Conservation (phyloP, 2,797 vertebrate species). For the Clarias laeviceps region DNA sequence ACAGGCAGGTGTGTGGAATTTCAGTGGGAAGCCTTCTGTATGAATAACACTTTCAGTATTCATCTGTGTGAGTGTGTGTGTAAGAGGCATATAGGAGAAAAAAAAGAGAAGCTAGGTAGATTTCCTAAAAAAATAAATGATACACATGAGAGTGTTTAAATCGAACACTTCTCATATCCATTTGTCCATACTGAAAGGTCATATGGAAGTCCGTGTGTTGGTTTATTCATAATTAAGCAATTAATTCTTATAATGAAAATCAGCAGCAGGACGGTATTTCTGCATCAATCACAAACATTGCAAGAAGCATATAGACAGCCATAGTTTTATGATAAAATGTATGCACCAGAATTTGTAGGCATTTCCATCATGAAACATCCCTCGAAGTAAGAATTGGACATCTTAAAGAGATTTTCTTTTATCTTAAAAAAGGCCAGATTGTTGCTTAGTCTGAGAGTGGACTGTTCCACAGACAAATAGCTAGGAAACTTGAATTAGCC, state of each 20-base stretch:
- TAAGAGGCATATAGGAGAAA: constrained; percentile 39
- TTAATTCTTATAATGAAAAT: not conserved
- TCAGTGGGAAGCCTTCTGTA: constrained; percentile 25
- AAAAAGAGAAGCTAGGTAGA: constrained; percentile 35
- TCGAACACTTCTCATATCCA: not conserved
- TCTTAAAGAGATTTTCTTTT: too few relatives aligned
- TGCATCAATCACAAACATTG: not conserved
- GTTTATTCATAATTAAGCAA: not conserved
- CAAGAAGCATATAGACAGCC: too few relatives aligned
- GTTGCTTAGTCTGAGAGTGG: too few relatives aligned
- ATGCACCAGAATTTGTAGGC: too few relatives aligned
- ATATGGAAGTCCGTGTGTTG: not conserved
- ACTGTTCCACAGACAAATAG: too few relatives aligned
- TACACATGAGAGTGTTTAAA: not conserved
- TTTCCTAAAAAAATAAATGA: not conserved
- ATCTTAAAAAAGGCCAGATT: too few relatives aligned
- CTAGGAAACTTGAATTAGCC: too few relatives aligned
- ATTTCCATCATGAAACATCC: too few relatives aligned
- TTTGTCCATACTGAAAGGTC: not conserved
- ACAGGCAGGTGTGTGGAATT: constrained; percentile 2
- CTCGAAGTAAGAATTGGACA: too few relatives aligned
- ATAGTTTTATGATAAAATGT: too few relatives aligned
- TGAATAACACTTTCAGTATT: constrained; percentile 44
- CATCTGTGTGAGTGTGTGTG: constrained; percentile 10
- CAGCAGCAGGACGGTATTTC: not conserved